Conservation (phyloP, 2,888 invertebrate genomes). For the Fragum fragum region DNA sequence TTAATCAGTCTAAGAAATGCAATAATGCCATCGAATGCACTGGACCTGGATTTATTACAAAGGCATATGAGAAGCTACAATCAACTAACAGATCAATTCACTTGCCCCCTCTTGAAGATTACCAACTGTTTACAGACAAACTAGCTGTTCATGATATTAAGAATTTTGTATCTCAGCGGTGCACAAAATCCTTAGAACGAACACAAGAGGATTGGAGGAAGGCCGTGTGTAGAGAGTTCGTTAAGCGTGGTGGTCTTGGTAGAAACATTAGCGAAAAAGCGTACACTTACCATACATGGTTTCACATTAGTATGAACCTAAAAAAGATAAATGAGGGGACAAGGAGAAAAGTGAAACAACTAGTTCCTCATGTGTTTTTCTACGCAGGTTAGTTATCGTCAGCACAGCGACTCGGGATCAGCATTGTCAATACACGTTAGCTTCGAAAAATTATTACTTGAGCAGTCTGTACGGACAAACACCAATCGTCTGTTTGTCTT, state of each 20-base stretch:
- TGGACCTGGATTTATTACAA: constrained; percentile 7
- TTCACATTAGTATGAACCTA: neutral
- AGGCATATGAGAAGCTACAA: neutral
- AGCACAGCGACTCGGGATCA: too few relatives aligned
- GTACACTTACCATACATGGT: neutral
- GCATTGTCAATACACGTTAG: too few relatives aligned
- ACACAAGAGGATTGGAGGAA: neutral
- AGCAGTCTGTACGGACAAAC: too few relatives aligned
- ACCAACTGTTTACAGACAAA: neutral
- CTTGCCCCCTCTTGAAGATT: neutral
- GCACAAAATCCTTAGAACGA: too few relatives aligned
- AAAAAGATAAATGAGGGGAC: neutral
- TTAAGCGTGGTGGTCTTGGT: neutral
- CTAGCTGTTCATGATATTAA: neutral
- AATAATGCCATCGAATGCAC: neutral
- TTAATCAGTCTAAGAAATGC: neutral
- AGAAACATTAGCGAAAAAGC: neutral
- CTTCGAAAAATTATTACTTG: too few relatives aligned
- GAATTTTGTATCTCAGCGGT: too few relatives aligned
- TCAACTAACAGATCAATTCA: neutral
- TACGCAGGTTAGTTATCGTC: neutral
- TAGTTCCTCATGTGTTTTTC: neutral
- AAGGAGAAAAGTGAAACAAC: neutral
- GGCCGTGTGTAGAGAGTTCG: neutral
- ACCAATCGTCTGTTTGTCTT: too few relatives aligned